Conservation (phyloP, 2,888 invertebrate genomes). For the Trilocha varians region DNA sequence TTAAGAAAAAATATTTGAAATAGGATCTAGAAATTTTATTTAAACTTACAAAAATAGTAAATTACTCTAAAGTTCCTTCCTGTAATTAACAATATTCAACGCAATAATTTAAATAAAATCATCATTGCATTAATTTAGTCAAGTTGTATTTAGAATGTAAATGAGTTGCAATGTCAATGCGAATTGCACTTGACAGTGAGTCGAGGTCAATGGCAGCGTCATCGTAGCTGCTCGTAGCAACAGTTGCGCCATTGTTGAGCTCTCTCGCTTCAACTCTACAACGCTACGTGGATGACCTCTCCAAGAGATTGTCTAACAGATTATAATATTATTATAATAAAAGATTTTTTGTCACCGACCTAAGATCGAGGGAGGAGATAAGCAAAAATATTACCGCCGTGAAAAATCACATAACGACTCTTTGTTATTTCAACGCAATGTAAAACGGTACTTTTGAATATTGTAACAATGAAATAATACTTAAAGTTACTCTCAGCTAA, state of each 20-base stretch:
- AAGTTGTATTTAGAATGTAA: constrained; percentile 1
- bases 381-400: not conserved
- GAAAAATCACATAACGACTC: not conserved
- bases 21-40: no score
- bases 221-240: constrained; percentile 20
- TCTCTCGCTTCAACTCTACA: not conserved
- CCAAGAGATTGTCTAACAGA: not conserved
- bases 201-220: constrained; percentile 46
- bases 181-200: constrained; percentile 50
- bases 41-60: no score
- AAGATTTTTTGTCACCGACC: not conserved
- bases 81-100: no score
- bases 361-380: not conserved
- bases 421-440: not conserved
- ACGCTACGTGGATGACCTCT: not conserved
- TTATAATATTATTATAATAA: constrained; percentile 1
- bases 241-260: constrained; percentile 34
- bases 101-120: no score
- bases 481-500: not conserved
- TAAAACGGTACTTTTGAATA: not conserved
- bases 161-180: constrained; percentile 27
- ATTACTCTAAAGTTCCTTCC: no score
- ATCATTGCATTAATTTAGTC: no score
- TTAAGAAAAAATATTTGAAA: no score
- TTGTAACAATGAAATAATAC: not conserved